Evolutionary conservation across 2,797 vertebrate genomes (phyloP), one percentile per base, ranked within the genome.

Genomic region (Labeo calbasu): DNA sequence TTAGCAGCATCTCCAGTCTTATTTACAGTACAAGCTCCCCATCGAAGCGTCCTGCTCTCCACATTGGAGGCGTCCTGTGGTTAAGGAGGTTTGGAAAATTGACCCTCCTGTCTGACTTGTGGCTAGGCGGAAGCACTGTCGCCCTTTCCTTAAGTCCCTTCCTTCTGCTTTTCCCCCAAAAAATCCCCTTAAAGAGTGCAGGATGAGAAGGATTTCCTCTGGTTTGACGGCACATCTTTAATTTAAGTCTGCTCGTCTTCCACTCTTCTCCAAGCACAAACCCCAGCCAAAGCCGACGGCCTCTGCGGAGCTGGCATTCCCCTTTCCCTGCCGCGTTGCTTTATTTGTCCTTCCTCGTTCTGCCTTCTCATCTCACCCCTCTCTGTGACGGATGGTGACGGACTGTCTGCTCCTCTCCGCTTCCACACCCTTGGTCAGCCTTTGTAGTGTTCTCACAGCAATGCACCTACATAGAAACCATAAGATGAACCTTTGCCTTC

Each of bases 211-310:
- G 92, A 94, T 92, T 95, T 95, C 94, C 93, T 94, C 92, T 91
- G 91, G 87, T 87, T 90, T 86, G 86, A 93, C 88, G 91, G 92
- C 92, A 93, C 92, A 89, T 95, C 95, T 95, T 94, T 95, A 95
- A 95, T 95, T 95, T 95, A 91, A 92, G 88, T 90, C 91, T 93
- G 90, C 89, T 93, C 91, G 93, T 92, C 92, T 94, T 94, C 94
- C 93, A 93, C 92, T 94, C 94, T 94, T 94, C 93, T 91, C 91
- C 90, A 89, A 95, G 93, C 94, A 93, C 90, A 94, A 88, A 88
- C 87, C 86, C 92, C 91, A 93, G 93, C 94, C 94, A 92, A 93
- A 93, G 93, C 90, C 87, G 72, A 73, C 61, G 57, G 93, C 92
- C 89, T 89, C 92, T 90, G 86, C 85, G 85, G 86, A 77, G 88